Conservation (phyloP, 2,797 vertebrate species). For the Alauda arvensis region DNA sequence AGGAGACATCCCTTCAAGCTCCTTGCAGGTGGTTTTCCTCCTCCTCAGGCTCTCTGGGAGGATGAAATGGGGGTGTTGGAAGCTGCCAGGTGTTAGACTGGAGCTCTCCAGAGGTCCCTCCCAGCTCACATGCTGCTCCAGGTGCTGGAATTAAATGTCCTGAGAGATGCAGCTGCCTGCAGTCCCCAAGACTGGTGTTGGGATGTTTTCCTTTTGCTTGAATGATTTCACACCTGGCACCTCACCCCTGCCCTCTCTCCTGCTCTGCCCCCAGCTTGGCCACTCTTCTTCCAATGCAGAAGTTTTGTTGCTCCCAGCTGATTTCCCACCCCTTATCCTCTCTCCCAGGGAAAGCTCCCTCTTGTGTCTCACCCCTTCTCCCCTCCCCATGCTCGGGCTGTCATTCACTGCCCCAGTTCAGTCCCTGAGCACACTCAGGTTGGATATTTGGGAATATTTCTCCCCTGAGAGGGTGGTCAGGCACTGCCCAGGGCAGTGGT, state of each 20-base stretch:
- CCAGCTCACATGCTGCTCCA: background rate
- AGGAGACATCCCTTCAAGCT: rapidly evolving
- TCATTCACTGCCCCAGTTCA: background rate
- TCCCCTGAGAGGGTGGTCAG: background rate
- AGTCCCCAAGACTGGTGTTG: background rate
- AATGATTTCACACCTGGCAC: background rate
- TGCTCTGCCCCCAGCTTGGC: background rate
- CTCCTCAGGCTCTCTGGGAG: background rate
- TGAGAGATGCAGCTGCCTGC: background rate
- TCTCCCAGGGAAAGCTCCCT: background rate
- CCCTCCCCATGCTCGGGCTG: rapidly evolving
- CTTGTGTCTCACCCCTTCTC: background rate
- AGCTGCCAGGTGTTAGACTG: background rate
- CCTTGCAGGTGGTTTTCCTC: background rate
- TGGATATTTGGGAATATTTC: background rate
- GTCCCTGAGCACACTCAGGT: background rate
- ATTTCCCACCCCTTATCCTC: background rate
- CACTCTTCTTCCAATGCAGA: background rate
- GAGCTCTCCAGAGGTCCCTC: background rate
- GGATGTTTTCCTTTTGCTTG: background rate
- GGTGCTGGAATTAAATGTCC: background rate
- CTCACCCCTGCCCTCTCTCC: background rate
- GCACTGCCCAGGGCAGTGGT: background rate
- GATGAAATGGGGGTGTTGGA: background rate
- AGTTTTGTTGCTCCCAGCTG: background rate